Evolutionary conservation across 2,797 vertebrate species (phyloP).

Genomic region (Paratrypauchen microcephalus): DNA sequence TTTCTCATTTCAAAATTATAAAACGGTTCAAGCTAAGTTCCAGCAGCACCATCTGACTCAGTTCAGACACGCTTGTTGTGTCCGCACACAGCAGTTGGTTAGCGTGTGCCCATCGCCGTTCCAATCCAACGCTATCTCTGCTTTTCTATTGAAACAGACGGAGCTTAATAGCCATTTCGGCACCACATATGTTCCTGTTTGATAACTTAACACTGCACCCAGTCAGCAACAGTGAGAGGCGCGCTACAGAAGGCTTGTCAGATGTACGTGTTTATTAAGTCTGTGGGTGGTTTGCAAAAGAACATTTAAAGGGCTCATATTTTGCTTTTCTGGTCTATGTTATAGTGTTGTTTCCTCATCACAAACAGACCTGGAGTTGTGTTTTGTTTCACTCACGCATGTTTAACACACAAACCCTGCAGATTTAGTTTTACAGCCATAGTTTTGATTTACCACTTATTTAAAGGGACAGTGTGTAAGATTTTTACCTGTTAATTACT

Average conservation of each 20-base stretch:
- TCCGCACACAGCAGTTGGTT: neutral
- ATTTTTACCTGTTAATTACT: too few species aligned
- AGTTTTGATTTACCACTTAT: too few species aligned
- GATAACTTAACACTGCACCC: conserved; percentile 29
- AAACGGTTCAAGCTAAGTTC: neutral
- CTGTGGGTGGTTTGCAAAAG: neutral
- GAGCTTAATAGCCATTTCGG: conserved; percentile 16
- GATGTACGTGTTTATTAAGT: conserved; percentile 3
- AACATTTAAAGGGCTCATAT: neutral
- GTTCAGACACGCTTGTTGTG: neutral
- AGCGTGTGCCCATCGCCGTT: neutral
- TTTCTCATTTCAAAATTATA: neutral
- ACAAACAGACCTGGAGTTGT: too few species aligned
- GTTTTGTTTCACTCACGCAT: too few species aligned
- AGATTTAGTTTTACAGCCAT: too few species aligned
- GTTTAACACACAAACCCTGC: too few species aligned
- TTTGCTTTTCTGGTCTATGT: too few species aligned
- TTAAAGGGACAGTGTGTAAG: too few species aligned
- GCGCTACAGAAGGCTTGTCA: neutral
- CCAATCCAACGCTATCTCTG: neutral
- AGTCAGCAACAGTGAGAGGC: conserved; percentile 24
- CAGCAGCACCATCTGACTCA: neutral
- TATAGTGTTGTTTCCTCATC: too few species aligned
- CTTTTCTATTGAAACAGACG: conserved; percentile 25
- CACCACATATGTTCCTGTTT: conserved; percentile 36